Percentiles rank a stretch among this genome's conserved stretches.
Conservation (phyloP, 1,140 invertebrate genomes). For the Batillaria attramentaria region DNA sequence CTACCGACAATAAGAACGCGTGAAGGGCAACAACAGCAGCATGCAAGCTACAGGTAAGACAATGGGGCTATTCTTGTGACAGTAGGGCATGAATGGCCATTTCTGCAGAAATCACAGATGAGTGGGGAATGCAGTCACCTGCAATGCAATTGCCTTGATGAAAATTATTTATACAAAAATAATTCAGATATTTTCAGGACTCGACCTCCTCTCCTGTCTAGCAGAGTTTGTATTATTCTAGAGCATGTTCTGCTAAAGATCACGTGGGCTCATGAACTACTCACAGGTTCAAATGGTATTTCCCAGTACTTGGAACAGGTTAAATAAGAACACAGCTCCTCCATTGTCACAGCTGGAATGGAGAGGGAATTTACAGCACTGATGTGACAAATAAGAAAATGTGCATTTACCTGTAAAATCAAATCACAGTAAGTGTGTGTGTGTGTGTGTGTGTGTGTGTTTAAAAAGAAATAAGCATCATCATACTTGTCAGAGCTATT, state of each 20-base stretch:
- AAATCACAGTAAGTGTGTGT: not conserved
- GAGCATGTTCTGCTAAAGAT: not conserved
- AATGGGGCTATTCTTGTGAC: too few species aligned
- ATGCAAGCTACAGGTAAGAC: too few species aligned
- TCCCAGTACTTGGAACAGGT: constrained; percentile 92
- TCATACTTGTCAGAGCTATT: too few species aligned
- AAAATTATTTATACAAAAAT: not conserved
- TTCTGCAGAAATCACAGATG: too few species aligned
- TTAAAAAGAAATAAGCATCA: too few species aligned
- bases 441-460: too few species aligned
- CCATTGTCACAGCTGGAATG: constrained; percentile 84
- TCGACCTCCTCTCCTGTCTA: not conserved
- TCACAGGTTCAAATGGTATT: constrained; percentile 82
- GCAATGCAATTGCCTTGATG: not conserved
- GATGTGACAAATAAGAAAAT: not conserved
- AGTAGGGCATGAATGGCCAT: too few species aligned
- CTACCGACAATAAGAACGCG: too few species aligned
- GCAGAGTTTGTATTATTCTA: not conserved
- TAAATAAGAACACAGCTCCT: constrained; percentile 91
- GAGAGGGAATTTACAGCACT: constrained; percentile 31
- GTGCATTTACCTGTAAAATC: not conserved
- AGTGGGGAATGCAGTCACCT: not conserved
- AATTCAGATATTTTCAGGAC: not conserved
- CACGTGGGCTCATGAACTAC: constrained; percentile 1
- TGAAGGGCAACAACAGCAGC: too few species aligned